Base-by-base conservation (phyloP, 2,888 invertebrate genomes). In the Luperina testacea region DNA sequence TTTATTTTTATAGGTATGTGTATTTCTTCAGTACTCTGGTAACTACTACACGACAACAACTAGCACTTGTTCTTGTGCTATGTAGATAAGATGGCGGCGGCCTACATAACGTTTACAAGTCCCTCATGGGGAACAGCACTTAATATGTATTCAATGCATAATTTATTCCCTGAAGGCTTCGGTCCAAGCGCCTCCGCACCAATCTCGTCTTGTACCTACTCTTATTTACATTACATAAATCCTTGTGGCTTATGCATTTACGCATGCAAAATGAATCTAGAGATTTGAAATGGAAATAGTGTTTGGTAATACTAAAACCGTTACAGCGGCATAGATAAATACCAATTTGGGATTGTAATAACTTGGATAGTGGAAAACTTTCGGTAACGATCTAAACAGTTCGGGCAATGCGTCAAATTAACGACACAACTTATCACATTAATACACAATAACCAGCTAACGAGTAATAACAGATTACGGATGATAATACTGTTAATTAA, bases 341-440 rank as follows among this genome's bases (percentile, higher is more conserved):
- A 72, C 20, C 4, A 73, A 51, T 73, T 51, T 1, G 17, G 7
- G 15, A 57, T 45, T 51, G 32, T 51, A 51, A 53, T 53, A 17
- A 48, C 42, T 2, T 68, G 17, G 17, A 6, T 24, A 77, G 24
- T 59, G 17, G 17, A 27, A 8, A 0, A 17, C 7, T 32, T 2
- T 32, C 11, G 17, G 15, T 72, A 4, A 38, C n/a, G 1, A 38
- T 20, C 42, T n/a, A 17, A 68, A 59, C 38, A 63, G 24, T 27
- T 27, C 2, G 61, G 82, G 85, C 82, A 77, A 91, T 93, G 85
- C 83, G 86, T 90, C 90, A 91, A 86, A 90, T 87, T 90, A 72
- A 53, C 13, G 45, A 57, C n/a, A 53, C n/a, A 75, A 61, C 59
- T 68, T 78, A 8, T 45, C 61, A 32, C 67, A 48, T 92, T 91